Evolutionary conservation across 2,113 vertebrate species (phyloP), one percentile per base, ranked within the genome.

Genomic region (Xiphophorus hellerii): DNA sequence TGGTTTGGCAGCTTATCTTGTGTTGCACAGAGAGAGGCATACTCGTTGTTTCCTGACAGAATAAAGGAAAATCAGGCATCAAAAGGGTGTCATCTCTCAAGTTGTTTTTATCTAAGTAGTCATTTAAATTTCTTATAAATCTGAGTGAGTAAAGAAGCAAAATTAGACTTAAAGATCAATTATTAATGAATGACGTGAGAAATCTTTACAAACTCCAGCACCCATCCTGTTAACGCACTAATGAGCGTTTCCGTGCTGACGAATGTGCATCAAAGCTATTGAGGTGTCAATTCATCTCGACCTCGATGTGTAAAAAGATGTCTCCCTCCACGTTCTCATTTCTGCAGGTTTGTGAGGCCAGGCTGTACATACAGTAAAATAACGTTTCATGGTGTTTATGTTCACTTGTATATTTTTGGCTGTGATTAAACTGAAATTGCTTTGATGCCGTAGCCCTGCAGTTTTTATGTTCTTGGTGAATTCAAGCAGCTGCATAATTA

Each of bases 161-260:
- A 63, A 78, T 68, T 74, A 69, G 35, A 81, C 30, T 83, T 65
- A 9, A 71, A 31, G 29, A 80, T 89, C 42, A 82, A 86, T 88
- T 88, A 90, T 87, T 83, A 64, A 89, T 81, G 77, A 82, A 71
- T 75, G 75, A 81, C 31, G 4, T 73, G 75, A 81, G 74, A 86
- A 66, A 82, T 87, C 27, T 42, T 61, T 28, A 39, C 35, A 51
- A 78, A 80, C 51, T 68, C 68, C 42, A 63, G 11, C 60, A 9
- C 66, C 30, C 62, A 61, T 48, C 33, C 3, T 66, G 64, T 80
- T 79, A 76, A 9, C 61, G 28, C 66, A n/a, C 13, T 69, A 74
- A 80, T 71, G 51, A 83, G 81, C 25, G 60, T 69, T 74, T 72
- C 42, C 29, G 8, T n/a, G 62, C 62, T 77, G 78, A 85, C 70